phyloP scores from a whole-genome alignment of 2,888 invertebrate genomes.

The Andrena minutula region DNA sequence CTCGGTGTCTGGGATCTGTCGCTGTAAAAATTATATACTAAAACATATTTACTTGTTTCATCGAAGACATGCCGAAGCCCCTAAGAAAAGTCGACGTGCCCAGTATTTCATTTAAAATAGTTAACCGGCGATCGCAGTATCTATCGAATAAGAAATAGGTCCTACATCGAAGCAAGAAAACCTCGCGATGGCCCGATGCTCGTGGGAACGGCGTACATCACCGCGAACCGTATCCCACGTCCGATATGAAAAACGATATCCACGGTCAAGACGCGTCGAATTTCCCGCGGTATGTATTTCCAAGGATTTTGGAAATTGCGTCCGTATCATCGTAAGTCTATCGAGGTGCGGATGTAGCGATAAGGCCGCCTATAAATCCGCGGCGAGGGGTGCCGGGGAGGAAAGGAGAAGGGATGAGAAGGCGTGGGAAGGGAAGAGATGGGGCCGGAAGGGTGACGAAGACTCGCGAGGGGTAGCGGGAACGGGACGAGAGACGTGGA shows the following conservation, averaged over 20 bases:
- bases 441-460: slow-evolving; percentile 27
- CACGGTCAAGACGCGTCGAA: slow-evolving; percentile 18
- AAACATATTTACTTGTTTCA: too few species aligned
- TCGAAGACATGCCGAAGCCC: too few species aligned
- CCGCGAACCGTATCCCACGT: not conserved
- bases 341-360: slow-evolving; percentile 71
- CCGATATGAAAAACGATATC: slow-evolving; percentile 17
- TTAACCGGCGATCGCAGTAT: too few species aligned
- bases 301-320: slow-evolving; percentile 69
- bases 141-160: too few species aligned
- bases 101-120: too few species aligned
- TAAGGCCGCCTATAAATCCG: slow-evolving; percentile 72
- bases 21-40: too few species aligned
- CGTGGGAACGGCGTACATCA: not conserved
- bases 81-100: too few species aligned
- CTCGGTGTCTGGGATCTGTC: slow-evolving; percentile 3
- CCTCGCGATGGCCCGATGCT: too few species aligned
- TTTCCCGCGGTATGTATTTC: slow-evolving; percentile 38
- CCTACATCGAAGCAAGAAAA: too few species aligned
- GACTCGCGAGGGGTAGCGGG: not conserved
- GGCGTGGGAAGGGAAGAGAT: not conserved
- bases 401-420: slow-evolving; percentile 13
- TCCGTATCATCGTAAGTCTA: slow-evolving; percentile 71
- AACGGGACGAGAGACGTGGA: slow-evolving; percentile 29
- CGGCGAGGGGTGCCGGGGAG: slow-evolving; percentile 25